A percentile compares a stretch with the other conserved stretches of the same genome.
These are phyloP conservation scores for Bradypodion ventrale DNA, from an alignment of 2,797 vertebrate species.

Conservation along the genomic window DNA sequence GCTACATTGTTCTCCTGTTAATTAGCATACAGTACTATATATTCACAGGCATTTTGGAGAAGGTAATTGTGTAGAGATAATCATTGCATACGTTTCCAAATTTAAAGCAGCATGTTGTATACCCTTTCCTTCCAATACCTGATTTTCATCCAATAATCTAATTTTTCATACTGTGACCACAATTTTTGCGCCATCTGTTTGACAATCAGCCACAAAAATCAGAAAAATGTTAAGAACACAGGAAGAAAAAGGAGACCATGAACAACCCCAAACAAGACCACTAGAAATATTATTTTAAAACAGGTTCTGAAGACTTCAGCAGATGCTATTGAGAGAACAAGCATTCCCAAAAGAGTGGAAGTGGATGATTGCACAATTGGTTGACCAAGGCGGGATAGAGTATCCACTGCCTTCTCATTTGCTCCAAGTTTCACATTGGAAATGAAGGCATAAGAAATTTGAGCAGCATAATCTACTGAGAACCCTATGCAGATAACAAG, in stretches of 20 bases:
- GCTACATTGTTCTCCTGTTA: no score
- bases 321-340: conserved; percentile 76
- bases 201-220: conserved; percentile 38
- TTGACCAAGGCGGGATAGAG: conserved; percentile 80
- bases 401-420: conserved; percentile 75
- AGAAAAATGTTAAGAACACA: conserved; percentile 83
- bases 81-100: background rate
- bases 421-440: conserved; percentile 68
- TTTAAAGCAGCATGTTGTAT: background rate
- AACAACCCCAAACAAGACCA: conserved; percentile 81
- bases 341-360: conserved; percentile 85
- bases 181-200: background rate
- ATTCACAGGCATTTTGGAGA: background rate
- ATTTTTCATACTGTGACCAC: background rate
- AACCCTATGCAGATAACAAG: conserved; percentile 89
- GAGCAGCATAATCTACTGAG: conserved; percentile 89
- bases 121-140: background rate
- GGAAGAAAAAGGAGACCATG: conserved; percentile 87
- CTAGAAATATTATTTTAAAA: conserved; percentile 88
- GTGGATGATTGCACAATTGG: conserved; percentile 83
- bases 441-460: conserved; percentile 85
- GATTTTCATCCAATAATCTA: background rate
- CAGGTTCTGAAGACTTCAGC: conserved; percentile 88
- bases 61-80: background rate
- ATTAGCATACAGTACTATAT: background rate